Conservation (phyloP, 2,888 invertebrate species). For the Drosophila aldrichi region DNA sequence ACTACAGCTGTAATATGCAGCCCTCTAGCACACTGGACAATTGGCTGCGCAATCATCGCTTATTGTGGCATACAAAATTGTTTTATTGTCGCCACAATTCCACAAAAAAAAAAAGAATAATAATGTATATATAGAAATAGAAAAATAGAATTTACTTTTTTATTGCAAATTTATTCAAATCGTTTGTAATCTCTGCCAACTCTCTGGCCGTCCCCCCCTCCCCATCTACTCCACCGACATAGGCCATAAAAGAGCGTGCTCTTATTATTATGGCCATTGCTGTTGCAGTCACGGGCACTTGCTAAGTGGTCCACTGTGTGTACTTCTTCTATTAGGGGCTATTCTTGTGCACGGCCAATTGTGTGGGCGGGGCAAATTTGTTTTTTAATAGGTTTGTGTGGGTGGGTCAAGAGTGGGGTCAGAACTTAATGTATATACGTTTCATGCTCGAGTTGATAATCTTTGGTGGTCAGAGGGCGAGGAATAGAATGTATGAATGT, state of each 20-base stretch:
- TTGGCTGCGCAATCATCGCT: slow-evolving; percentile 54
- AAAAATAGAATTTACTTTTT: slow-evolving; percentile 66
- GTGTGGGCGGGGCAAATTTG: slow-evolving; percentile 36
- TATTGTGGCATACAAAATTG: slow-evolving; percentile 72
- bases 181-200: slow-evolving; percentile 69
- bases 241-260: slow-evolving; percentile 60
- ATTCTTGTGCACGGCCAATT: slow-evolving; percentile 34
- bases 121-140: neutral
- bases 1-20: slow-evolving; percentile 48
- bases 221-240: neutral
- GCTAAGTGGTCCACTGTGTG: slow-evolving; percentile 74
- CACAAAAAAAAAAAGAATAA: slow-evolving; percentile 3
- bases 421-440: neutral
- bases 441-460: slow-evolving; percentile 1
- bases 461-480: neutral
- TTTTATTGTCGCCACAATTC: slow-evolving; percentile 78
- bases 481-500: neutral
- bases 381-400: slow-evolving; percentile 36
- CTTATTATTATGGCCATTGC: slow-evolving; percentile 59
- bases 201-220: neutral
- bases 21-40: slow-evolving; percentile 65
- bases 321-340: slow-evolving; percentile 42
- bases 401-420: slow-evolving; percentile 28
- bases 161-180: slow-evolving; percentile 82
- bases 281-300: slow-evolving; percentile 44